Conservation (phyloP, 2,888 invertebrate genomes). For the Tenthredo amoena region DNA sequence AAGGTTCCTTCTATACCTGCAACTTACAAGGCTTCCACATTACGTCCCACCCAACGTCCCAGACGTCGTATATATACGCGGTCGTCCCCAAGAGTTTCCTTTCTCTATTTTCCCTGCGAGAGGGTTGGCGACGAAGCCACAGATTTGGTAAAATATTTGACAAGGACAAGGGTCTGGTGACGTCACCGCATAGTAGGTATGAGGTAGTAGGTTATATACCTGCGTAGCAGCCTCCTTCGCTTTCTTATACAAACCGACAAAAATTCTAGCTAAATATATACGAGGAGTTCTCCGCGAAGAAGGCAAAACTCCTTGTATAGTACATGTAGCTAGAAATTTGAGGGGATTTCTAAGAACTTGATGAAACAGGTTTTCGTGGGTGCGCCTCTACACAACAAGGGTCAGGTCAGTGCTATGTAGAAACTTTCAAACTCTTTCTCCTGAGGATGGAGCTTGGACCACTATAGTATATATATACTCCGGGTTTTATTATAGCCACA, state of each 20-base stretch:
- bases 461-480: neutral
- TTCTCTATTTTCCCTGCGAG: conserved; percentile 35
- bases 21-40: conserved; percentile 50
- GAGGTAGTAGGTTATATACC: conserved; percentile 9
- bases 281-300: neutral
- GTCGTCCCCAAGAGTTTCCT: conserved; percentile 33
- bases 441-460: neutral
- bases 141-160: conserved; percentile 53
- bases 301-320: conserved; percentile 26
- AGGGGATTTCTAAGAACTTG: conserved; percentile 46
- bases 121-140: conserved; percentile 51
- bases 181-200: conserved; percentile 7
- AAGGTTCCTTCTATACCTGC: conserved; percentile 50
- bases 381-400: conserved; percentile 33
- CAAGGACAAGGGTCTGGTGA: conserved; percentile 50
- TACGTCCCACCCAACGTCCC: conserved; percentile 33
- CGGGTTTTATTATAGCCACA: neutral
- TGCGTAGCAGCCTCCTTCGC: neutral
- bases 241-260: neutral
- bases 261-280: neutral
- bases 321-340: conserved; percentile 47
- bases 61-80: neutral
- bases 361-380: conserved; percentile 45
- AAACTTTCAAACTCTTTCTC: conserved; percentile 38
- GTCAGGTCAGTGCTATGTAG: conserved; percentile 44